These are phyloP conservation scores for Gryon sp. DNA, from an alignment of 1,140 invertebrate species.

Conservation along the genomic window DNA sequence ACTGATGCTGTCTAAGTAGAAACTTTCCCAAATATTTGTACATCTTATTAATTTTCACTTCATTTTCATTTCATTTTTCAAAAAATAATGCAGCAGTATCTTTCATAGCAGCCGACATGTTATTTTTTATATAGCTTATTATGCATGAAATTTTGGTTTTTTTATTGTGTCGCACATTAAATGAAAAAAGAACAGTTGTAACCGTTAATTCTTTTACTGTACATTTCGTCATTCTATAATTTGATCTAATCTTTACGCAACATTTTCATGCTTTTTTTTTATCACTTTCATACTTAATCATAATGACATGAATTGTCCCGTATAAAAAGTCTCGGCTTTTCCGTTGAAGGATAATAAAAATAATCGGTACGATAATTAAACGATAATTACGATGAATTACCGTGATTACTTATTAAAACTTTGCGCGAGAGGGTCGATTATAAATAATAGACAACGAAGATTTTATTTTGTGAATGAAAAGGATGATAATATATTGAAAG, in stretches of 20 bases:
- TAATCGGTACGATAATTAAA: no score
- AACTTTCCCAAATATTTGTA: conserved; percentile 1
- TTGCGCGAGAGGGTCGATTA: not conserved
- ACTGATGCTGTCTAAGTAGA: not conserved
- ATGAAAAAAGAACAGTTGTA: no score
- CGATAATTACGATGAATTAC: not conserved
- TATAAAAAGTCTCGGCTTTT: not conserved
- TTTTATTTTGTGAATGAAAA: conserved; percentile 1
- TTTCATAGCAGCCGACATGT: no score
- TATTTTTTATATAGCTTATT: no score
- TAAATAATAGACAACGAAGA: conserved; percentile 1
- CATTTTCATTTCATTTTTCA: no score
- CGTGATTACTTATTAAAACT: not conserved
- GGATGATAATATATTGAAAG: conserved; percentile 1
- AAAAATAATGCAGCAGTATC: no score
- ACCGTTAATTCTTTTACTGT: no score
- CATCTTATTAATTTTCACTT: not conserved
- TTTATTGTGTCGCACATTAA: no score
- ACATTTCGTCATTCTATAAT: not conserved
- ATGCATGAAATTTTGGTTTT: no score
- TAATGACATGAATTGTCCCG: conserved; percentile 5
- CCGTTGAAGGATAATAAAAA: not conserved
- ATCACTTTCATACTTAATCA: conserved; percentile 14
- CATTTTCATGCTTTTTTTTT: not conserved
- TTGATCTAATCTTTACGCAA: conserved; percentile 1